phyloP scores from a whole-genome alignment of 2,113 vertebrate species.

The Cryptomyrus ogoouensis region DNA sequence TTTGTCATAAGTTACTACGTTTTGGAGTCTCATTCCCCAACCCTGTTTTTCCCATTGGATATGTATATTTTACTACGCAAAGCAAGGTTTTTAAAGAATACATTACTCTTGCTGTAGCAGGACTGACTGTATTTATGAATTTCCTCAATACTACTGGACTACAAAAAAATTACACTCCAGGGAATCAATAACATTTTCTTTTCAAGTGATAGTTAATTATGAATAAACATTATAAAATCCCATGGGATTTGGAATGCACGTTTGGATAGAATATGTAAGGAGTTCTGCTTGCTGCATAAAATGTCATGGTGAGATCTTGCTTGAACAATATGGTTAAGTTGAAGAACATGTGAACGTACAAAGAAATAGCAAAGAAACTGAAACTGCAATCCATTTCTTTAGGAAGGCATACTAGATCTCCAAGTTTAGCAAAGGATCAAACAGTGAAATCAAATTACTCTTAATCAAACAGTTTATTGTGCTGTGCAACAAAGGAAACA shows the following conservation, averaged over 20 bases:
- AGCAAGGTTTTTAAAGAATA: not conserved
- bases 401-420: not conserved
- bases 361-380: not conserved
- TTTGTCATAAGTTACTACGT: not conserved
- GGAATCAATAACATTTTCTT: not conserved
- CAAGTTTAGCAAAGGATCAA: not conserved
- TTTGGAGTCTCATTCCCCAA: not conserved
- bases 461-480: conserved; percentile 23
- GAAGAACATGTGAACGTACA: not conserved
- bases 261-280: not conserved
- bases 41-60: not conserved
- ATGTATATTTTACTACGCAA: not conserved
- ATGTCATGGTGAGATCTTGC: not conserved
- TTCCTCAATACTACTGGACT: not conserved
- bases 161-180: not conserved
- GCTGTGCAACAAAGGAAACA: conserved; percentile 21
- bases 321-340: not conserved
- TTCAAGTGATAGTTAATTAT: not conserved
- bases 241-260: not conserved
- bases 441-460: conserved; percentile 20
- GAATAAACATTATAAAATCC: not conserved
- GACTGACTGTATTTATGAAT: not conserved
- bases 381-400: not conserved
- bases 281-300: not conserved
- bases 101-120: not conserved